Percentiles rank a stretch among this genome's conserved stretches.
phyloP scores from a whole-genome alignment of 1,140 invertebrate species.

The Vanessa tameamea region DNA sequence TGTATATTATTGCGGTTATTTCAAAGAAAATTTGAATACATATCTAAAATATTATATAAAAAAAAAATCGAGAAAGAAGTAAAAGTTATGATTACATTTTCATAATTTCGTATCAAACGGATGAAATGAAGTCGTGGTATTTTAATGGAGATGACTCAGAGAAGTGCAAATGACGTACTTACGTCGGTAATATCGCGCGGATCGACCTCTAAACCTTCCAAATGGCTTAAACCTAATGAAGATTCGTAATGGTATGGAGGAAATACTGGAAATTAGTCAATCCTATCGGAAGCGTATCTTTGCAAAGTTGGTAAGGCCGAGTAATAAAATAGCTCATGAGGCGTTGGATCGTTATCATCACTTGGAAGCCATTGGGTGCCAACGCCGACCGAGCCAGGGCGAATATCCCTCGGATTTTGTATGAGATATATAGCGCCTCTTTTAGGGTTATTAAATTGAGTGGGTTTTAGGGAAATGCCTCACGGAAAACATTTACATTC shows the following conservation, averaged over 20 bases:
- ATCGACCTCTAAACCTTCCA: slow-evolving; percentile 59
- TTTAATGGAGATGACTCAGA: slow-evolving; percentile 49
- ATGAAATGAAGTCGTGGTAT: slow-evolving; percentile 43
- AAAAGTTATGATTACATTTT: slow-evolving; percentile 51
- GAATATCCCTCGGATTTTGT: slow-evolving; percentile 72
- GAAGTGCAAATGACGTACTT: slow-evolving; percentile 68
- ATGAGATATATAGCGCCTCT: slow-evolving; percentile 70
- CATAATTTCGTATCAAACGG: slow-evolving; percentile 43
- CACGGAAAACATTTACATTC: slow-evolving; percentile 59
- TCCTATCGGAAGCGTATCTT: slow-evolving; percentile 63
- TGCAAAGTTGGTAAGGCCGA: slow-evolving; percentile 58
- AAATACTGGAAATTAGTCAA: slow-evolving; percentile 71
- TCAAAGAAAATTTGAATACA: neutral
- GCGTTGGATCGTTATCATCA: slow-evolving; percentile 58
- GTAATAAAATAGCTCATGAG: slow-evolving; percentile 77
- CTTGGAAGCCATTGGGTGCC: slow-evolving; percentile 57
- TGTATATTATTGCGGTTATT: neutral
- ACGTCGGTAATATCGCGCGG: slow-evolving; percentile 57
- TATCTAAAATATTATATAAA: neutral
- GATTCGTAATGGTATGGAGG: slow-evolving; percentile 55
- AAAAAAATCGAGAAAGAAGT: slow-evolving; percentile 35
- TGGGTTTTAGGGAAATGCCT: slow-evolving; percentile 75
- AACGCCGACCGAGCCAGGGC: slow-evolving; percentile 38
- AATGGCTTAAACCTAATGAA: slow-evolving; percentile 67
- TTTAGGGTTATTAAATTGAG: slow-evolving; percentile 76